Evolutionary conservation across 2,888 invertebrate genomes (phyloP).

Genomic region (Mycalesis mineus): DNA sequence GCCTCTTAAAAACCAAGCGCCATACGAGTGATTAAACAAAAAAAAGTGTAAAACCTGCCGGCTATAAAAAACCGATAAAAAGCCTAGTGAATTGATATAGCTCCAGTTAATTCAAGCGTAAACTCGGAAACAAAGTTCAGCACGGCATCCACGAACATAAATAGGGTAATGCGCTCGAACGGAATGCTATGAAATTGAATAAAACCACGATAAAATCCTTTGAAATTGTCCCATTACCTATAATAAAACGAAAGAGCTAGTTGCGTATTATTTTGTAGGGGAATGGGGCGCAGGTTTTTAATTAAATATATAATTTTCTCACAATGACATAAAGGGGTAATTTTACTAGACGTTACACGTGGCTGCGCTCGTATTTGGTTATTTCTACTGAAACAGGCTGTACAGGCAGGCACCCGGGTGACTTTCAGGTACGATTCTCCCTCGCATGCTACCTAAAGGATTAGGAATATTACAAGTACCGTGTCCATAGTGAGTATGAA

Average conservation of each 20-base stretch:
- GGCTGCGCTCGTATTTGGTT: no score
- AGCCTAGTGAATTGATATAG: conserved; percentile 1
- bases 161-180: conserved; percentile 13
- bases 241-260: conserved; percentile 2
- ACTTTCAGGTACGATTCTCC: no score
- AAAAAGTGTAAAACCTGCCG: no score
- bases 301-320: not conserved
- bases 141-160: conserved; percentile 16
- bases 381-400: no score
- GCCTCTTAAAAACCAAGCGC: no score
- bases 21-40: no score
- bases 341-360: no score
- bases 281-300: not conserved
- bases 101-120: conserved; percentile 16
- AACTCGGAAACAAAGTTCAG: conserved; percentile 16
- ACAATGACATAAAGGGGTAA: no score
- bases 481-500: no score
- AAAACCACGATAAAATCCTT: conserved; percentile 18
- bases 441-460: no score
- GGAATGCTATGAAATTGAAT: conserved; percentile 19
- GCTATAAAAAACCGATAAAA: not conserved
- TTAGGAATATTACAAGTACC: no score
- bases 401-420: no score
- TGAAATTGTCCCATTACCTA: conserved; percentile 12
- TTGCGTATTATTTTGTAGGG: not conserved